Conservation (phyloP, 2,797 vertebrate genomes). For the Pogonophryne albipinna region DNA sequence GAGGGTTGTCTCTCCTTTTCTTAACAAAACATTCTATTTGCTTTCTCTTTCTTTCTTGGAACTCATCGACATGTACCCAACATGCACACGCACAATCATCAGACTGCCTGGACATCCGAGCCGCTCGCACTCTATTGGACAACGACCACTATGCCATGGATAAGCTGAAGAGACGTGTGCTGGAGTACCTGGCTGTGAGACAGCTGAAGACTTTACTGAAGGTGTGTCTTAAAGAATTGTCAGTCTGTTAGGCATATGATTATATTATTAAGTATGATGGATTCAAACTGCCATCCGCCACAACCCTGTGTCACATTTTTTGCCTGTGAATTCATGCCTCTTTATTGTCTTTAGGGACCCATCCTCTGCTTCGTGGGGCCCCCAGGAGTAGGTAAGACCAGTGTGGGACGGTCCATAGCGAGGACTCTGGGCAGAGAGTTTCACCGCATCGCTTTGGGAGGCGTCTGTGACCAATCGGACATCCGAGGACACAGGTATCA, state of each 20-base stretch:
- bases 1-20: neutral
- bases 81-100: constrained; percentile 3
- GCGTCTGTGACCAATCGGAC: constrained; percentile 97
- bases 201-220: constrained; percentile 95
- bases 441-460: constrained; percentile 95
- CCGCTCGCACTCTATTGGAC: constrained; percentile 92
- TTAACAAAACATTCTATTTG: neutral
- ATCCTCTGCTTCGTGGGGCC: constrained; percentile 98
- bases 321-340: neutral
- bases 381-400: constrained; percentile 98
- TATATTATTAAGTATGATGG: too few relatives aligned
- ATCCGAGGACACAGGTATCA: constrained; percentile 94
- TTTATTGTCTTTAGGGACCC: constrained; percentile 83
- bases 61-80: neutral
- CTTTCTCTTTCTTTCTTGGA: constrained; percentile 12
- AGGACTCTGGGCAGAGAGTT: constrained; percentile 96
- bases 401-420: constrained; percentile 95
- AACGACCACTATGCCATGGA: constrained; percentile 98
- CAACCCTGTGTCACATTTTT: neutral
- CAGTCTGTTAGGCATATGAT: neutral
- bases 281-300: too few relatives aligned
- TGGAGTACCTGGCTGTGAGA: constrained; percentile 96
- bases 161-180: constrained; percentile 94
- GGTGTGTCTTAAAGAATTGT: constrained; percentile 44
- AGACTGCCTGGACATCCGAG: constrained; percentile 95